phyloP scores from a whole-genome alignment of 2,113 vertebrate species.

The Danio rerio region GRCz12tu NC_133184.1:3380501-3381000 shows the following conservation, averaged over 20 bases:
- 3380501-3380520: too few species aligned
- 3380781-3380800: constrained; percentile 81
- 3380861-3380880: constrained; percentile 87
- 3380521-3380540: too few species aligned
- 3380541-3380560: too few species aligned
- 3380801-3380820: constrained; percentile 85
- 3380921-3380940: constrained; percentile 80
- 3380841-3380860: constrained; percentile 80
- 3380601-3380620: too few species aligned
- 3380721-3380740: not conserved
- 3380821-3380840: constrained; percentile 78
- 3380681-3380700: too few species aligned
- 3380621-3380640: not conserved
- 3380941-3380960: constrained; percentile 85
- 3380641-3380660: not conserved
- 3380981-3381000: constrained; percentile 96
- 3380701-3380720: too few species aligned
- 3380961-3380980: constrained; percentile 87
- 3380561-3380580: not conserved
- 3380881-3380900: constrained; percentile 66
- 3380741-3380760: not conserved
- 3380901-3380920: constrained; percentile 58
- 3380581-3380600: not conserved
- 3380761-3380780: constrained; percentile 86
- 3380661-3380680: too few species aligned